Evolutionary conservation across 1,140 invertebrate species (phyloP).

Genomic region (Lepidurus arcticus): DNA sequence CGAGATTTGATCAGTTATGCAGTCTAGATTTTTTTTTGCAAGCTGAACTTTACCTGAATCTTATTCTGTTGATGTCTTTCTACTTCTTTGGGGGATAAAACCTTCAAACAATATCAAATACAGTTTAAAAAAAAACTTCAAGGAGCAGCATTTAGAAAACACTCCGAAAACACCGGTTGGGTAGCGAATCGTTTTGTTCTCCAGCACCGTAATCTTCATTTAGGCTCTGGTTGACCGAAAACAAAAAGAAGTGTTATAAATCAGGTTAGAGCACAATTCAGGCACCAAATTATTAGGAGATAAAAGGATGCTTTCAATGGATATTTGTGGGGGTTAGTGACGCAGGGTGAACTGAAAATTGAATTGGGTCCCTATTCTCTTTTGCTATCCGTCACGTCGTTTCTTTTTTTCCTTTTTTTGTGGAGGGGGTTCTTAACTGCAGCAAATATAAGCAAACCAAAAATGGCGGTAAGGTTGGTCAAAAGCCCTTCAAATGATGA

Average conservation of each 20-base stretch:
- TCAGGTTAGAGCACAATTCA: neutral
- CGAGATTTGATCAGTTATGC: no score
- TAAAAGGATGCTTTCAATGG: neutral
- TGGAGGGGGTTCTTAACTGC: neutral
- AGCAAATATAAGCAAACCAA: constrained; percentile 12
- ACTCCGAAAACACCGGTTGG: no score
- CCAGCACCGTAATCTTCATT: no score
- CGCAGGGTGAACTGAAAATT: neutral
- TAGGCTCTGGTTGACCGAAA: neutral
- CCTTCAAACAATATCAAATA: no score
- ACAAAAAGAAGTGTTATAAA: neutral
- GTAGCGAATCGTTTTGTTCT: no score
- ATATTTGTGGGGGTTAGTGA: neutral
- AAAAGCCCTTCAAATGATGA: constrained; percentile 16
- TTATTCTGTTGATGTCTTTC: no score
- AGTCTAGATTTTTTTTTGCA: no score
- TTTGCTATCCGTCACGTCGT: neutral
- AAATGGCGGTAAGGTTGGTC: constrained; percentile 2
- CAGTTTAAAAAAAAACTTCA: no score
- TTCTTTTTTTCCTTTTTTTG: neutral
- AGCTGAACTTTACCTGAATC: no score
- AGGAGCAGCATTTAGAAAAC: no score
- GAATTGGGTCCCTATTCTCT: neutral
- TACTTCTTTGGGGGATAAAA: no score
- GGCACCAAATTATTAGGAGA: neutral